Evolutionary conservation across 2,113 vertebrate species (phyloP).

Genomic region (Nanger granti): DNA sequence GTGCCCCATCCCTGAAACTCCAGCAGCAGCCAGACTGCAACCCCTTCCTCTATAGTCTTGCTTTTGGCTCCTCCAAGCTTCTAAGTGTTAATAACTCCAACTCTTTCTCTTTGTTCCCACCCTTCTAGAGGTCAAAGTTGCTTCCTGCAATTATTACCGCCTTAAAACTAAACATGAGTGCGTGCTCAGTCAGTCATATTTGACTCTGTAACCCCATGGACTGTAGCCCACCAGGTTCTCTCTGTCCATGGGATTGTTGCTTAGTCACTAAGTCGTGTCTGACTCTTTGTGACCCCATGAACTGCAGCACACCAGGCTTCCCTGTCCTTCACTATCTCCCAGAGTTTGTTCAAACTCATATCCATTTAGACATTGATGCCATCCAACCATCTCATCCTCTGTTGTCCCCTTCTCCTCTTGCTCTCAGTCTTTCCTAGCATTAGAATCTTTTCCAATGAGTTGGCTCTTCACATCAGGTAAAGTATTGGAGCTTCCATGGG

Average conservation of each 20-base stretch:
- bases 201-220: not conserved
- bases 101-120: not conserved
- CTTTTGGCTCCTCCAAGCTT: not conserved
- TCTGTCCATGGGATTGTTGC: not conserved
- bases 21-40: not conserved
- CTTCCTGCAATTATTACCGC: not conserved
- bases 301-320: not conserved
- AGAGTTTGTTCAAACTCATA: not conserved
- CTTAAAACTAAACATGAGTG: not conserved
- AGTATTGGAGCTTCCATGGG: not conserved
- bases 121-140: not conserved
- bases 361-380: not conserved
- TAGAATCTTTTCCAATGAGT: not conserved
- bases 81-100: not conserved
- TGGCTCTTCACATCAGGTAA: not conserved
- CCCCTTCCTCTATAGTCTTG: not conserved
- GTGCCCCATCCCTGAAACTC: not conserved
- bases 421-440: not conserved
- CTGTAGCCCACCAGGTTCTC: not conserved
- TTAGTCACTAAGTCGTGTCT: not conserved
- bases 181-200: not conserved
- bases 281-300: not conserved
- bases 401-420: not conserved
- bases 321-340: not conserved
- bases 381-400: not conserved